Evolutionary conservation across 2,113 vertebrate genomes (phyloP), one percentile per base, ranked within the genome.

Genomic region (Maccullochella peelii): DNA sequence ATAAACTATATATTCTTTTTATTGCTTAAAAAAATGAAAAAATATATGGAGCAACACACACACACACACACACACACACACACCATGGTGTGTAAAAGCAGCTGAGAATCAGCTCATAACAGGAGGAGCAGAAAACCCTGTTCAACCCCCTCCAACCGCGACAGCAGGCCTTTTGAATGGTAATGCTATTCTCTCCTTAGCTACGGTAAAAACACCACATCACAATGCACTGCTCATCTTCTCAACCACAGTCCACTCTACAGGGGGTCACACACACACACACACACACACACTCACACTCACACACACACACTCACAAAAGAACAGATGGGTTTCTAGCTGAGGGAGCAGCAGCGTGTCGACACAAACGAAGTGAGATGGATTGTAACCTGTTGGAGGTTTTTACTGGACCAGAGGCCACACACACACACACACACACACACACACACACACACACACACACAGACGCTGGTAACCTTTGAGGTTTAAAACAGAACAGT

Each of bases 181-280:
- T 94, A 95, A 96, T 94, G 88, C 91, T 61, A 89, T 94, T 86
- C 90, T 94, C 85, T 90, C 82, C 74, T 84, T 77, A 87, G 89
- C 86, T 83, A 82, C 55, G 78, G 86, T 85, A 83, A 89, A 89
- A 92, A 88, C 83, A 80, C 63, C 88, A 89, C 91, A 92, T 92
- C 89, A 94, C 93, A 95, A 94, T 94, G 90, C 89, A 63, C 83
- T 81, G 88, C 83, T 90, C 91, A 89, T 92, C 91, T 91, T 88
- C 80, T 78, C 66, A 79, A 73, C 74, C 55, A 21, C 71, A 63
- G 86, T 62, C 79, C 77, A 33, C 81, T 71, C 91, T n/a, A 27
- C 85, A 79, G 88, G 93, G 90, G 90, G 84, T 80, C 68, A 20
- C 49, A 55, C 49, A 36, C 73, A 58, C 70, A 61, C 59, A 61